A percentile compares a stretch with the other conserved stretches of the same genome.
These are phyloP conservation scores for Albula glossodonta DNA, from an alignment of 2,113 vertebrate genomes.

Conservation along the genomic window DNA sequence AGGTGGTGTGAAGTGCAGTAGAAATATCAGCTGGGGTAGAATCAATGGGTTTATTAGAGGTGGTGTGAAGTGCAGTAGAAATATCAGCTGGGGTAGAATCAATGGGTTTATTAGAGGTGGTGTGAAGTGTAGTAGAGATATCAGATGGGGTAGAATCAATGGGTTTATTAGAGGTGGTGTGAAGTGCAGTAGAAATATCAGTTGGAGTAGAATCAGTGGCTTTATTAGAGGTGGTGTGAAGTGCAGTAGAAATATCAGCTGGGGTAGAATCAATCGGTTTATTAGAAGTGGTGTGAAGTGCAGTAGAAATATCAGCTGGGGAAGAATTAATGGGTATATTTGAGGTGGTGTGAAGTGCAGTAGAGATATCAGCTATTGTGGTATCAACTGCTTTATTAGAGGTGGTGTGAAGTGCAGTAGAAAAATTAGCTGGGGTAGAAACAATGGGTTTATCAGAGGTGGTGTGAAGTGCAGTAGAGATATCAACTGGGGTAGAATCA, in stretches of 20 bases:
- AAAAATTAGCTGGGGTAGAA: background rate
- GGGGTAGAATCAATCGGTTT: background rate
- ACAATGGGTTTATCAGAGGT: background rate
- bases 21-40: background rate
- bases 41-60: no score
- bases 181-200: background rate
- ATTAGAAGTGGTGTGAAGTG: background rate
- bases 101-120: background rate
- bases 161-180: background rate
- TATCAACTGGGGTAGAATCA: background rate
- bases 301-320: background rate
- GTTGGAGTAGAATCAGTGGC: background rate
- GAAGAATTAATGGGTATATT: background rate
- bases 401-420: background rate
- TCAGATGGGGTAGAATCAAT: no score
- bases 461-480: background rate
- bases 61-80: no score
- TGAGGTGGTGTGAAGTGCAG: background rate
- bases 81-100: background rate
- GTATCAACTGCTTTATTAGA: background rate
- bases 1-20: background rate
- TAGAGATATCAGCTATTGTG: background rate
- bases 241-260: background rate
- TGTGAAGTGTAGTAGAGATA: background rate
- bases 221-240: background rate